These are phyloP conservation scores for Podocnemis expansa DNA, from an alignment of 2,113 vertebrate species.

Conservation along the genomic window DNA sequence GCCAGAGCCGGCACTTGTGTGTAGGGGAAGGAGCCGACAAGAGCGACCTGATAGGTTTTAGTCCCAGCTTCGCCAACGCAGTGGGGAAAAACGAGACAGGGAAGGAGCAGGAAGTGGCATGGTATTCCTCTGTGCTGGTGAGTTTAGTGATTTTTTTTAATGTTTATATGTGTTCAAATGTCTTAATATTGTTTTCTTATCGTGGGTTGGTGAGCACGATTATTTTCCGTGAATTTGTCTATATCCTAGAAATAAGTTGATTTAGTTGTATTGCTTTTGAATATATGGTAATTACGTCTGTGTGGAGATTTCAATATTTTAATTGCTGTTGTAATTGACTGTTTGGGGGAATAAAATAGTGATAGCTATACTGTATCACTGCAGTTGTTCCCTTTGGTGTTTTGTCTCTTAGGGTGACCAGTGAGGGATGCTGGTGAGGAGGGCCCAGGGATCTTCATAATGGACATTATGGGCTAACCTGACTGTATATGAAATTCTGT, in stretches of 20 bases:
- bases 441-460: too few relatives aligned
- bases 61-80: constrained; percentile 59
- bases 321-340: too few relatives aligned
- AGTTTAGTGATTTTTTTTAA: background rate
- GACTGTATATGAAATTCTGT: too few relatives aligned
- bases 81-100: background rate
- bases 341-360: too few relatives aligned
- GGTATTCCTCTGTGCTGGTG: background rate
- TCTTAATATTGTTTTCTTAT: background rate
- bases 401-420: too few relatives aligned
- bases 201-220: background rate
- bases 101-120: background rate
- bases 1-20: constrained; percentile 35
- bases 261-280: background rate
- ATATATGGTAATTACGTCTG: background rate
- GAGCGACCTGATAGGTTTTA: constrained; percentile 60
- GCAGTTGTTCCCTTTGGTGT: too few relatives aligned
- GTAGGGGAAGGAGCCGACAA: too few relatives aligned
- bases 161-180: background rate
- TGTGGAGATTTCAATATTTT: too few relatives aligned
- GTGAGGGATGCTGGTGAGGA: too few relatives aligned
- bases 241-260: background rate
- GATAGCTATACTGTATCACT: too few relatives aligned
- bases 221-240: background rate
- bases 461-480: too few relatives aligned